Base-by-base conservation (phyloP, 2,113 vertebrate genomes). In the Pantherophis guttatus region DNA sequence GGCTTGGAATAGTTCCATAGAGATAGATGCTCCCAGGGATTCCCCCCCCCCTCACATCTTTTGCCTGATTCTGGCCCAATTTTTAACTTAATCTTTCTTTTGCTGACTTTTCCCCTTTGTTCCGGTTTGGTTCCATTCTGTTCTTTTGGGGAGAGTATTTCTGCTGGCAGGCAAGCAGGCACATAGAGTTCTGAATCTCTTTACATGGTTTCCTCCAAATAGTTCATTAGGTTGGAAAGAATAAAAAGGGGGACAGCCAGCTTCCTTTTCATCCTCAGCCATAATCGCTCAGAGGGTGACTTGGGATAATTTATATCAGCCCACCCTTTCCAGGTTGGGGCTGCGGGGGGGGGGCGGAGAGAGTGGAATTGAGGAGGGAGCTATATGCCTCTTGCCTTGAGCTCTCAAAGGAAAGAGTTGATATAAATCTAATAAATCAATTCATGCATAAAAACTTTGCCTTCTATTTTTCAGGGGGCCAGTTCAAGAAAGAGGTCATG, bases 401-500 rank as follows among this genome's bases (percentile, higher is more conserved):
- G 33, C 75, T 81, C 75, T 81, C 33, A 8, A 39, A 81, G n/a
- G 15, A 19, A 81, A 81, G 39, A 44, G 8, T 3, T 39, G 17
- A 44, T 39, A 4, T 81, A 81, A 81, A 81, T 44, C 33, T 44
- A 21, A 81, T 19, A 81, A 81, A 81, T 81, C 17, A 1, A 44
- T 81, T 1, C 17, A 44, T 1, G 3, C 33, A 21, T 81, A 39
- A 39, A 81, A 54, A 65, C 15, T 88, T 26, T 44, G 21, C 52
- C 23, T 75, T 70, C 86, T 89, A 1, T 52, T 81, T 86, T 57
- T 91, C 97, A 99, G 99, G 98, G 57, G 98, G 98, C 0, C 98
- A 99, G 93, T 98, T 99, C 97, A 99, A 99, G 97, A 99, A 99
- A 88, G 99, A 99, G 96, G 98, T 99, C 94, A 94, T 97, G 50